phyloP scores from a whole-genome alignment of 2,113 vertebrate species.

The Chitala chitala region DNA sequence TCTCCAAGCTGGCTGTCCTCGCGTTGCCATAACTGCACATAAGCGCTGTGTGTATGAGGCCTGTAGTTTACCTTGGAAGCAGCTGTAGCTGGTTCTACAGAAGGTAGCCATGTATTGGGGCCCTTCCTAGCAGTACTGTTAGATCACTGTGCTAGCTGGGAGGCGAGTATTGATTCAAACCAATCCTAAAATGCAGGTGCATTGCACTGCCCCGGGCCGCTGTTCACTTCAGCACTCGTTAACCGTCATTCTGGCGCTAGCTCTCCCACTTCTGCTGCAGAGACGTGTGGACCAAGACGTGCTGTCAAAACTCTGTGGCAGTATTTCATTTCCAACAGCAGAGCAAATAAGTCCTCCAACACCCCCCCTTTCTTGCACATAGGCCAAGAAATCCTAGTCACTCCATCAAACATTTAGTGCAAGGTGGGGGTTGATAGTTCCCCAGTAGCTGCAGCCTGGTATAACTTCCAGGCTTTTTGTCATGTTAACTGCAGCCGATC shows the following conservation, averaged over 20 bases:
- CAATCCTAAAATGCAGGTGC: background rate
- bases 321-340: conserved; percentile 41
- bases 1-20: too few species aligned
- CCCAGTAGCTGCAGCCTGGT: conserved; percentile 76
- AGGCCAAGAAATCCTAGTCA: conserved; percentile 60
- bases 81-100: too few species aligned
- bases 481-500: conserved; percentile 96
- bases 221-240: conserved; percentile 1
- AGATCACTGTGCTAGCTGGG: too few species aligned
- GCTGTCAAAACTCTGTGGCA: conserved; percentile 36
- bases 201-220: background rate
- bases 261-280: conserved; percentile 23
- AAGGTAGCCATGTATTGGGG: too few species aligned
- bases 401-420: conserved; percentile 81
- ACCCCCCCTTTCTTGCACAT: conserved; percentile 34
- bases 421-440: conserved; percentile 83
- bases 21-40: too few species aligned
- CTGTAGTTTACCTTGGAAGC: too few species aligned
- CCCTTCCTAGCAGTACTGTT: too few species aligned
- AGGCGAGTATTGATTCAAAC: too few species aligned
- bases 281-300: conserved; percentile 33
- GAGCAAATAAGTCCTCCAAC: conserved; percentile 42
- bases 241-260: background rate
- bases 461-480: conserved; percentile 88
- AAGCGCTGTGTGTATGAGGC: too few species aligned